A percentile compares a stretch with the other conserved stretches of the same genome.
Conservation (phyloP, 2,888 invertebrate species). For the Plagiodera versicolora region DNA sequence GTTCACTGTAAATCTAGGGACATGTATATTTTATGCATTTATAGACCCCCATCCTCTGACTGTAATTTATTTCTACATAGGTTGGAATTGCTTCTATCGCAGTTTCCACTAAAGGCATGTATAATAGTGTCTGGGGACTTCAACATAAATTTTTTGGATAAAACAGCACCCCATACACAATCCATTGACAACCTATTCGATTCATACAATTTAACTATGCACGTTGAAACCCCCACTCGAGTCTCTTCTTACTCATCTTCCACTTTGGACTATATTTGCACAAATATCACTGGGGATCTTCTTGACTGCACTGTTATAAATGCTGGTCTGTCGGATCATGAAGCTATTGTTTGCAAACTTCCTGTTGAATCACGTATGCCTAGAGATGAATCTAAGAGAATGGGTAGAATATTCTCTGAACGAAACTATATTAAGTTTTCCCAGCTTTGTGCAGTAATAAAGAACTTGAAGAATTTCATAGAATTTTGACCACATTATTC, state of each 20-base stretch:
- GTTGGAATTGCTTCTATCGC: conserved; percentile 2
- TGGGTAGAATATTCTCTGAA: conserved; percentile 1
- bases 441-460: neutral
- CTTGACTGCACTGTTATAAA: conserved; percentile 3
- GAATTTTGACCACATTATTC: neutral
- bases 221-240: neutral
- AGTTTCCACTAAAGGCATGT: neutral
- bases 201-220: neutral
- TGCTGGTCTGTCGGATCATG: conserved; percentile 6
- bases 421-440: neutral
- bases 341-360: conserved; percentile 4
- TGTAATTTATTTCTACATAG: conserved; percentile 5
- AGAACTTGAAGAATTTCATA: neutral
- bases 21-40: conserved; percentile 1
- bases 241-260: neutral
- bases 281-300: conserved; percentile 2
- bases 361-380: conserved; percentile 1
- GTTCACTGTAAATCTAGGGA: neutral
- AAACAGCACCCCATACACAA: neutral
- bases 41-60: conserved; percentile 4
- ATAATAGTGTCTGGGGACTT: neutral
- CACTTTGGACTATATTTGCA: conserved; percentile 1
- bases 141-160: neutral
- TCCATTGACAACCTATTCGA: neutral
- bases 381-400: neutral